phyloP scores from a whole-genome alignment of 2,113 vertebrate species.

The Zosterops lateralis region DNA sequence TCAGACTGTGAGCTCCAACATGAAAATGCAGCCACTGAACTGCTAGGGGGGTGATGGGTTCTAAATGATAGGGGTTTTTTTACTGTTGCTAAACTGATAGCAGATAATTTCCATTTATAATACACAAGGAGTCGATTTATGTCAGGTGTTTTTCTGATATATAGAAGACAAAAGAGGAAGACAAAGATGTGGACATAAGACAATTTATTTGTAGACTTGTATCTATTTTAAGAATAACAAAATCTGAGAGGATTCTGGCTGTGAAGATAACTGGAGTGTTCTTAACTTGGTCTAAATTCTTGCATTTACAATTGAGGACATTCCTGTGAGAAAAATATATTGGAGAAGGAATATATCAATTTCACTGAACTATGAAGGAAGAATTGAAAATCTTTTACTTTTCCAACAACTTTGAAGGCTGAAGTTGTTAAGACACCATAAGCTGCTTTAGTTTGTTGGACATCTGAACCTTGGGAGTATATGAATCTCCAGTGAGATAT shows the following conservation, averaged over 20 bases:
- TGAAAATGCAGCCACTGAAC: not conserved
- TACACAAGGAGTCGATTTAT: not conserved
- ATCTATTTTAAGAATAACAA: not conserved
- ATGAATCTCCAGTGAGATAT: not conserved
- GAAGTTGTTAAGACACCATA: not conserved
- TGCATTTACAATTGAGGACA: not conserved
- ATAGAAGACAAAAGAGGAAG: not conserved
- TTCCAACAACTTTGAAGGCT: not conserved
- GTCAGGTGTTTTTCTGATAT: not conserved
- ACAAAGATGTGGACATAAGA: not conserved
- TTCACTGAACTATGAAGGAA: not conserved
- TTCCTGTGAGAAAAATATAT: not conserved
- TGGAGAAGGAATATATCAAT: not conserved
- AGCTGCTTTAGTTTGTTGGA: not conserved
- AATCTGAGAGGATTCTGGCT: not conserved
- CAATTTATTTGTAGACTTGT: not conserved
- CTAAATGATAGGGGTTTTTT: not conserved
- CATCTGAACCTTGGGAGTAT: not conserved
- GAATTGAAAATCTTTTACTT: not conserved
- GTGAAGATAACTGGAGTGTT: not conserved
- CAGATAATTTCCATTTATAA: not conserved
- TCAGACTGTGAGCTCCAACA: not conserved
- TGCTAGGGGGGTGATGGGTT: not conserved
- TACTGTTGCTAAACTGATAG: not conserved
- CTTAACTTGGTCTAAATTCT: not conserved